Base-by-base conservation (phyloP, 2,888 invertebrate genomes). In the Iselma pallidipennis region DNA sequence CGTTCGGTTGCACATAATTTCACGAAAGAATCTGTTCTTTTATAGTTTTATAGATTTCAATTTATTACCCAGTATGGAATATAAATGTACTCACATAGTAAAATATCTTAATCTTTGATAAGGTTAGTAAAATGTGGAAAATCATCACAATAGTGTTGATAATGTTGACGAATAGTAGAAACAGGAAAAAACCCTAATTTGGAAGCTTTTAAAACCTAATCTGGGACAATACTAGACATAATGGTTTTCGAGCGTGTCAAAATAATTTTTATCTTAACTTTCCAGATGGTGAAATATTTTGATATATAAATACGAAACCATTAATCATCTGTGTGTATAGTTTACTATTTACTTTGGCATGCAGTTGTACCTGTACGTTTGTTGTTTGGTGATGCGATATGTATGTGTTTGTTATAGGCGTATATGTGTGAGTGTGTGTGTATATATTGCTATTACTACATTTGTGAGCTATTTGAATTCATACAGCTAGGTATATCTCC, bases 231-330 rank as follows among this genome's bases (percentile, higher is more conserved):
- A 2, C 14, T 51, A 31, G 51, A 29, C 28, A 59, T 53, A 54
- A 59, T 37, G 50, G 37, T 54, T 26, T 37, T 37, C 54, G 19
- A 37, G 56, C 19, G 26, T 52, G 57, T 45, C 55, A 61, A 63
- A 67, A 68, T 67, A 68, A 67, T 71, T 70, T 74, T 75, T 76
- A 76, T 76, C 76, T 70, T 66, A 71, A 68, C 71, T 75, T 77
- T 76, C 77, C 76, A 76, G 76, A 74, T 76, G 76, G 75, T 72
- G 72, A 77, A 77, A 76, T 76, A 75, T 75, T 76, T 73, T 73
- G 72, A 76, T 73, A 76, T 72, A 74, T 71, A 74, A 71, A 71
- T 71, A 65, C 67, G 71, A 45, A 73, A 71, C 74, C 77, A 77
- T 77, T 78, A 77, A 78, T 78, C 77, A 77, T 72, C 54, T 62